Evolutionary conservation across 2,888 invertebrate genomes (phyloP).

Genomic region (Calliscelio sp.): DNA sequence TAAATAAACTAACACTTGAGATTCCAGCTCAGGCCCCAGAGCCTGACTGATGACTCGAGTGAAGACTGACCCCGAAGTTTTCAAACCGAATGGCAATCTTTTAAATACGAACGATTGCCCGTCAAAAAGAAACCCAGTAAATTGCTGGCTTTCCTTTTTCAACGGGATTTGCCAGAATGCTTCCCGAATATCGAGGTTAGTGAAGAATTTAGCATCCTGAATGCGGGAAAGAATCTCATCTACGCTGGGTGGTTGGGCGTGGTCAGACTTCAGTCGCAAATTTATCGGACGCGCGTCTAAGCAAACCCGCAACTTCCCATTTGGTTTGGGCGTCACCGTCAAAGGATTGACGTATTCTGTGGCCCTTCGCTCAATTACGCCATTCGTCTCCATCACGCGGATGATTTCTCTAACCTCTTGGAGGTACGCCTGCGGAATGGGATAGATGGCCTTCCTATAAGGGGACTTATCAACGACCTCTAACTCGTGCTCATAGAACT

Average conservation of each 20-base stretch:
- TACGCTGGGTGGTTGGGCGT: constrained; percentile 7
- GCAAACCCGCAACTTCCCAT: background rate
- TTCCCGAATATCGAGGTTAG: background rate
- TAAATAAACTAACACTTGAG: background rate
- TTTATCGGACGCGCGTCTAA: constrained; percentile 10
- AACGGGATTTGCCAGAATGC: background rate
- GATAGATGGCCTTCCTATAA: no score
- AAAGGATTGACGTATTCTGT: background rate
- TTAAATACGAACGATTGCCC: background rate
- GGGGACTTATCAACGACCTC: no score
- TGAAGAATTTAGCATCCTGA: background rate
- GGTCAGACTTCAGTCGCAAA: constrained; percentile 7
- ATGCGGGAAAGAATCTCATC: background rate
- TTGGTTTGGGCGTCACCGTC: background rate
- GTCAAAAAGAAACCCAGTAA: background rate
- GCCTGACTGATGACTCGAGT: background rate
- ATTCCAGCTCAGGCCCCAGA: background rate
- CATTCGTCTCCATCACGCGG: no score
- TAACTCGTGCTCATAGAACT: no score
- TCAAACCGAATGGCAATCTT: background rate
- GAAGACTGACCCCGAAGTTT: background rate
- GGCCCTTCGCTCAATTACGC: no score
- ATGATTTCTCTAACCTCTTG: no score
- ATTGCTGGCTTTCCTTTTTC: background rate
- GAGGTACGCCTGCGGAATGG: no score